These are phyloP conservation scores for Carpatolechia fugitivella DNA, from an alignment of 2,888 invertebrate genomes.

Conservation along the genomic window DNA sequence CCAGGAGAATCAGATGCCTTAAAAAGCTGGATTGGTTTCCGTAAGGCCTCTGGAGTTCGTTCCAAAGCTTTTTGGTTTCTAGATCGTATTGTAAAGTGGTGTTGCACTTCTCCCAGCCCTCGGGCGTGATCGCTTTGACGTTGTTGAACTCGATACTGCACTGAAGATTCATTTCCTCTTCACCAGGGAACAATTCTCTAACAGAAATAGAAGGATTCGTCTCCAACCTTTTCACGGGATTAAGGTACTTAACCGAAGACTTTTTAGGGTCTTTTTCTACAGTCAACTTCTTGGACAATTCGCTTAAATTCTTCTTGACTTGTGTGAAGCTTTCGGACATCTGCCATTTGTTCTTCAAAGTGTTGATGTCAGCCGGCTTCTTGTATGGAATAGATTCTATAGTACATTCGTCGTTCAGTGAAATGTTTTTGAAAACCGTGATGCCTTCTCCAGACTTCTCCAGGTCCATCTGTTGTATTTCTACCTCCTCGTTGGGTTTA, in stretches of 20 bases:
- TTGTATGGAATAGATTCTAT: slow-evolving; percentile 77
- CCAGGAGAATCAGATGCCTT: slow-evolving; percentile 87
- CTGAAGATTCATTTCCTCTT: slow-evolving; percentile 88
- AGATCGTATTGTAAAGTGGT: slow-evolving; percentile 89
- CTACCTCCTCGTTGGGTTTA: slow-evolving; percentile 41
- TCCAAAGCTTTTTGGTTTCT: slow-evolving; percentile 90
- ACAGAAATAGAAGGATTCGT: slow-evolving; percentile 91
- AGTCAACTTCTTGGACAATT: slow-evolving; percentile 62
- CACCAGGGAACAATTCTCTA: slow-evolving; percentile 88
- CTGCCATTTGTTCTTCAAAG: slow-evolving; percentile 75
- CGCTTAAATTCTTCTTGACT: slow-evolving; percentile 72
- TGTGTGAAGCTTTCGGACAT: slow-evolving; percentile 73
- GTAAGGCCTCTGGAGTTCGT: slow-evolving; percentile 90
- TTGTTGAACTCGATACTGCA: slow-evolving; percentile 87
- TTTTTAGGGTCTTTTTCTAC: slow-evolving; percentile 66
- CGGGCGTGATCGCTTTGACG: slow-evolving; percentile 85
- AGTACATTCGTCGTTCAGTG: slow-evolving; percentile 80
- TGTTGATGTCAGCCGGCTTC: slow-evolving; percentile 65
- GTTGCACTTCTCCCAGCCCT: slow-evolving; percentile 91
- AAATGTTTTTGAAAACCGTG: slow-evolving; percentile 62
- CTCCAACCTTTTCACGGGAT: slow-evolving; percentile 83
- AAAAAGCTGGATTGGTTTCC: slow-evolving; percentile 93
- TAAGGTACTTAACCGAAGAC: slow-evolving; percentile 69
- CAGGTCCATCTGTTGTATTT: slow-evolving; percentile 44
- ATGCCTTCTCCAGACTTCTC: slow-evolving; percentile 45